Evolutionary conservation across 92 coral and sea anemone species (phyloP).

Genomic region (Paramuricea clavata): DNA sequence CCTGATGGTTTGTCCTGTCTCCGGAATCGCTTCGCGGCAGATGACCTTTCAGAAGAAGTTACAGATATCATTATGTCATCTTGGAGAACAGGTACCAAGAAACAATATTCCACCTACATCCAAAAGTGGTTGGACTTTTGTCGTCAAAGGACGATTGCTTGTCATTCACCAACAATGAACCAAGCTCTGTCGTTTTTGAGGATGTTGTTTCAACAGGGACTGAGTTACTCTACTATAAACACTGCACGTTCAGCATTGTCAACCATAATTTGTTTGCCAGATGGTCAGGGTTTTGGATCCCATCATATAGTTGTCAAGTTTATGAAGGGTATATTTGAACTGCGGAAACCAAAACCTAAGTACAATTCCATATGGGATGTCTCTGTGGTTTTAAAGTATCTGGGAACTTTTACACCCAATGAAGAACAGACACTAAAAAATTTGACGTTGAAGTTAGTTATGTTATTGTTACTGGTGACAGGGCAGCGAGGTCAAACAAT

Average conservation of each 20-base stretch:
- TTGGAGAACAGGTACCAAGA: conserved; percentile 68
- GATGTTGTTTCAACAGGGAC: conserved; percentile 51
- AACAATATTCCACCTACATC: conserved; percentile 65
- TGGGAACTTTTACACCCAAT: conserved; percentile 31
- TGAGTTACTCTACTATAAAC: conserved; percentile 67
- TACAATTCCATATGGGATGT: conserved; percentile 72
- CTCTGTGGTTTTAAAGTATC: conserved; percentile 38
- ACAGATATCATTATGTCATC: conserved; percentile 66
- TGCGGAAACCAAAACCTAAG: conserved; percentile 56
- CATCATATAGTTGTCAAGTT: conserved; percentile 53
- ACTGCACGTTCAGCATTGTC: conserved; percentile 74
- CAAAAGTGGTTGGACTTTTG: conserved; percentile 66
- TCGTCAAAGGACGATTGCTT: conserved; percentile 40
- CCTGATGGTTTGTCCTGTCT: conserved; percentile 61
- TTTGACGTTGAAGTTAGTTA: background rate
- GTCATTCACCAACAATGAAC: conserved; percentile 63
- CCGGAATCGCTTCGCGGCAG: conserved; percentile 48
- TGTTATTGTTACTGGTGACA: conserved; percentile 41
- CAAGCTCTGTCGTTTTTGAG: conserved; percentile 54
- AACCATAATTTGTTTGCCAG: conserved; percentile 18
- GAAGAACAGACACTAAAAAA: background rate
- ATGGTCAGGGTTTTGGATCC: conserved; percentile 39
- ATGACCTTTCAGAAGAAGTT: conserved; percentile 59
- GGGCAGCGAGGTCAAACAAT: conserved; percentile 63
- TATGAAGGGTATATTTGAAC: conserved; percentile 67